Conservation (phyloP, 1,140 invertebrate genomes). For the Muscidifurax raptorellus region DNA sequence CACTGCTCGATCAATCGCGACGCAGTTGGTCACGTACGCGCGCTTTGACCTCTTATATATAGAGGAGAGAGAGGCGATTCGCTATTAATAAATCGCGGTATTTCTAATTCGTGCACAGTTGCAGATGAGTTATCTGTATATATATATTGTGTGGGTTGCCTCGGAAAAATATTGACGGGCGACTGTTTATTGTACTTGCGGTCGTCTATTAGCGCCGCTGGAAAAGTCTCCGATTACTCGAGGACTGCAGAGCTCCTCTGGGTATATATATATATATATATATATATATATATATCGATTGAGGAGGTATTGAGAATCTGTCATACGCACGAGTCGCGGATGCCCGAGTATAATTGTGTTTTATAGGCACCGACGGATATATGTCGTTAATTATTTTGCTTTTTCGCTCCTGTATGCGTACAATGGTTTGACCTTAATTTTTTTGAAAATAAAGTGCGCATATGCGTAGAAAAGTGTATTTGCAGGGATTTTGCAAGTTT, state of each 20-base stretch:
- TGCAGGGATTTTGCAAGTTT: too few relatives aligned
- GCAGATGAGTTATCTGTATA: not conserved
- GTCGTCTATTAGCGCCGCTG: not conserved
- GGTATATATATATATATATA: too few relatives aligned
- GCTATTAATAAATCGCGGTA: not conserved
- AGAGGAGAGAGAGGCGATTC: too few relatives aligned
- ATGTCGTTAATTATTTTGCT: not conserved
- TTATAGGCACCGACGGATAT: not conserved
- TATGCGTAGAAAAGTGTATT: too few relatives aligned
- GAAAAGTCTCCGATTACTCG: not conserved
- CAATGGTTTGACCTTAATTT: too few relatives aligned
- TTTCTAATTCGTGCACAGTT: not conserved
- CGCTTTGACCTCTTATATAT: too few relatives aligned
- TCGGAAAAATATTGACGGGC: not conserved
- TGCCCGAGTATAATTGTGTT: not conserved
- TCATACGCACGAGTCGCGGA: not conserved
- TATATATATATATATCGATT: too few relatives aligned
- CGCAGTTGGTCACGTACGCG: too few relatives aligned
- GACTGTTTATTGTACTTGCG: not conserved
- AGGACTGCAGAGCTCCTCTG: not conserved
- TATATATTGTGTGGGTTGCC: not conserved
- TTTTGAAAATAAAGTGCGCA: too few relatives aligned
- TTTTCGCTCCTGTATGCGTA: too few relatives aligned
- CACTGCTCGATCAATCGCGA: too few relatives aligned
- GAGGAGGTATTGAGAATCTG: not conserved